Evolutionary conservation across 2,113 vertebrate genomes (phyloP), one percentile per base, ranked within the genome.

Genomic region (Toxostoma redivivum): DNA sequence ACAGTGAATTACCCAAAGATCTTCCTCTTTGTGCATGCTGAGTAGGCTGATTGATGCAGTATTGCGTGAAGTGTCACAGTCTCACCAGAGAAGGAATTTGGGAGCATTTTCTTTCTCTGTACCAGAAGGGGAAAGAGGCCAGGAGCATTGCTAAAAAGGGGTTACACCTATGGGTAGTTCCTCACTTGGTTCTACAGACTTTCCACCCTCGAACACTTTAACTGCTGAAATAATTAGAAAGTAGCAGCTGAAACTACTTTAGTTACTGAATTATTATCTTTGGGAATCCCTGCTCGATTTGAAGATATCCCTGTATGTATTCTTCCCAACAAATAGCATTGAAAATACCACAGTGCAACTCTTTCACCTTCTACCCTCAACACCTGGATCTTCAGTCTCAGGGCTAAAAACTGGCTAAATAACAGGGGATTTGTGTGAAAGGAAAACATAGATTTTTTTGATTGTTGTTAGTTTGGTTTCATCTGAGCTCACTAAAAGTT

Each of bases 341-440:
- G 37, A 84, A 86, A 84, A 83, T 40, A n/a, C 20, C 18, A 22
- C 6, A 27, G 15, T 54, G 37, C 8, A 30, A 42, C 76, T 65
- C 33, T 91, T 78, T 84, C 20, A 69, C 7, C 9, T 67, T 12
- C 40, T 78, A 7, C 11, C 8, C 5, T 7, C n/a, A 40, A 33
- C 10, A 58, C 2, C 10, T 10, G 11, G 24, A 30, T 74, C n/a
- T 86, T 80, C 38, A 38, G 14, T 87, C 27, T 81, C 25, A 69
- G 69, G 42, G 21, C n/a, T 31, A 74, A 79, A 79, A 79, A 10
- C 13, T 76, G 40, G 6, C 9, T 79, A 69, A 81, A 72, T 21
- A 5, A 48, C 19, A 61, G 12, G 0, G 6, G 1, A 0, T 28
- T 42, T 50, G 6, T 73, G 16, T 47, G 44, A 90, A 72, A 16